These are phyloP conservation scores for Chrysotoxum bicinctum DNA, from an alignment of 2,888 invertebrate species.

Conservation along the genomic window DNA sequence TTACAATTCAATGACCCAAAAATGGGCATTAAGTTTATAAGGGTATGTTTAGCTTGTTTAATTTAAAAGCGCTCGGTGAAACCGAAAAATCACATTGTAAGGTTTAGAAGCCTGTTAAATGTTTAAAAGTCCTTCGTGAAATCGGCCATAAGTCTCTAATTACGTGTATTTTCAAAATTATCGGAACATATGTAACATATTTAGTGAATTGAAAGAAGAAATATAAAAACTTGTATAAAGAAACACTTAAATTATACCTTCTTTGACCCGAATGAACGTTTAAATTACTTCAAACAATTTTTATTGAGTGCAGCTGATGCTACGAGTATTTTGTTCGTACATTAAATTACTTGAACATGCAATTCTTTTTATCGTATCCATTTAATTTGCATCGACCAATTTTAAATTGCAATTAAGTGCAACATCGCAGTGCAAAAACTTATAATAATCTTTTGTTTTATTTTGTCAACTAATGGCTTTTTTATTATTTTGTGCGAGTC, in stretches of 20 bases:
- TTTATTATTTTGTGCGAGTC: conserved; percentile 29
- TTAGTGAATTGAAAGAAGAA: neutral
- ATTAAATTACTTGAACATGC: neutral
- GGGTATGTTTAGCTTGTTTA: too few relatives aligned
- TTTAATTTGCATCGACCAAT: conserved; percentile 35
- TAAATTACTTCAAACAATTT: conserved; percentile 8
- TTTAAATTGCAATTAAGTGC: conserved; percentile 50
- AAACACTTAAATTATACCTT: neutral
- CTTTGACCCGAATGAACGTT: neutral
- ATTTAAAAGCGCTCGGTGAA: too few relatives aligned
- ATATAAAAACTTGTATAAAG: neutral
- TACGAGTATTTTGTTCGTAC: conserved; percentile 1
- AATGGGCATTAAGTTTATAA: too few relatives aligned
- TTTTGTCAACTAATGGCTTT: conserved; percentile 41
- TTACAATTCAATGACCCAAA: too few relatives aligned
- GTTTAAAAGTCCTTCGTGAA: too few relatives aligned
- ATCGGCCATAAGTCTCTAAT: too few relatives aligned
- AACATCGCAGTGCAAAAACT: neutral
- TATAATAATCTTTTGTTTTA: neutral
- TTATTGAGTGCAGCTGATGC: conserved; percentile 31
- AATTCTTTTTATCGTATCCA: neutral
- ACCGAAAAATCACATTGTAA: too few relatives aligned
- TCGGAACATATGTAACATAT: neutral
- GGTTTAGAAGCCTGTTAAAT: too few relatives aligned
- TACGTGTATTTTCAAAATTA: too few relatives aligned